Percentiles rank a stretch among this genome's conserved stretches.
Evolutionary conservation across 2,888 invertebrate species (phyloP).

Genomic region (Leptura quadrifasciata): DNA sequence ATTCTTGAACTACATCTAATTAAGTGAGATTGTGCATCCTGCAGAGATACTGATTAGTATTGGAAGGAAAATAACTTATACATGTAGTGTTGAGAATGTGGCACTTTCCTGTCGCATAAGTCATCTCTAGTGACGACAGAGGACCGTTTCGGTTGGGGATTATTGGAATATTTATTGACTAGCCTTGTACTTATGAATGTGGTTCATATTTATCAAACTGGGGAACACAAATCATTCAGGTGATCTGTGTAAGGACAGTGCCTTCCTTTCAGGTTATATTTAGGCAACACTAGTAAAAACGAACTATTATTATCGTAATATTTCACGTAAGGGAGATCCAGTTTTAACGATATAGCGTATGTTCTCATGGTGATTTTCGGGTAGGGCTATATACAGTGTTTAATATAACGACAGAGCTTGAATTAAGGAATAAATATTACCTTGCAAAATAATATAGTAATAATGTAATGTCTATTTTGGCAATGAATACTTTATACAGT

Average conservation of each 20-base stretch:
- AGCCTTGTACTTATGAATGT: slow-evolving; percentile 35
- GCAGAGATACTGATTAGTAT: background rate
- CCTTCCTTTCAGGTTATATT: slow-evolving; percentile 10
- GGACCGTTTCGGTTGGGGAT: slow-evolving; percentile 49
- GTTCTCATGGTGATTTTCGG: background rate
- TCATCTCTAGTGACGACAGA: slow-evolving; percentile 58
- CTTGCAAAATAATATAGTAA: no score
- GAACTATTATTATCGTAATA: slow-evolving; percentile 11
- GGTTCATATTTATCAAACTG: slow-evolving; percentile 37
- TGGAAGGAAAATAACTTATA: slow-evolving; percentile 25
- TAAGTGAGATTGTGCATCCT: background rate
- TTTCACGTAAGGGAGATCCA: background rate
- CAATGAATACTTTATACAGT: no score
- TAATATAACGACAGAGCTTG: no score
- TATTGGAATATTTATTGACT: slow-evolving; percentile 59
- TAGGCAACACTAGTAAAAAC: background rate
- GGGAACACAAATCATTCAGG: slow-evolving; percentile 21
- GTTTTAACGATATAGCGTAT: background rate
- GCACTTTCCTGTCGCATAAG: slow-evolving; percentile 60
- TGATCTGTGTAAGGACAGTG: slow-evolving; percentile 3
- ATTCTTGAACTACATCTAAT: background rate
- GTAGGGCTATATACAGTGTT: no score
- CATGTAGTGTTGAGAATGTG: slow-evolving; percentile 52
- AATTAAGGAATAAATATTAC: no score
- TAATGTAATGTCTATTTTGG: no score